These are phyloP conservation scores for Pavo muticus DNA, from an alignment of 2,113 vertebrate species.

Conservation along the genomic window DNA sequence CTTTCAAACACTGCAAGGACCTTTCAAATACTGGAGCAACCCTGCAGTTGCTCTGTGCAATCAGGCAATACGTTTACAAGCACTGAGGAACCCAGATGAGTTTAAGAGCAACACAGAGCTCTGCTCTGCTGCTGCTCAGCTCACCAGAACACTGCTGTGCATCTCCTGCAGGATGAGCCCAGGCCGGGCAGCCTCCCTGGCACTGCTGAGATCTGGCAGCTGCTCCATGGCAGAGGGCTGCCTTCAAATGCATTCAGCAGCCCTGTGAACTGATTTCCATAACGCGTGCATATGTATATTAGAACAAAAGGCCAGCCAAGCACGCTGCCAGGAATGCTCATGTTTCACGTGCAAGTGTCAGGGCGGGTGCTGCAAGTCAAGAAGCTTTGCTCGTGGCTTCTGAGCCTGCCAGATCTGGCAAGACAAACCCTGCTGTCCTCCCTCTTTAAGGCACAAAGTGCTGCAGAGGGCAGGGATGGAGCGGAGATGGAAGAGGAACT, in stretches of 20 bases:
- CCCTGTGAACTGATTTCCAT: neutral
- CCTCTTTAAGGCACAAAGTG: neutral
- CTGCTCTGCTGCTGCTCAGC: neutral
- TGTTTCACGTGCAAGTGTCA: neutral
- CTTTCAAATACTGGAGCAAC: neutral
- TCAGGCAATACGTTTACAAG: neutral
- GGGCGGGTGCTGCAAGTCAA: neutral
- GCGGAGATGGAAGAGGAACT: neutral
- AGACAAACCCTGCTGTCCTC: neutral
- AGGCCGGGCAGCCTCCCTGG: neutral
- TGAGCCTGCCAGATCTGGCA: neutral
- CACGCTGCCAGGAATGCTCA: neutral
- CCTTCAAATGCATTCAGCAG: neutral
- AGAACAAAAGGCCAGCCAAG: neutral
- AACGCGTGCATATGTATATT: neutral
- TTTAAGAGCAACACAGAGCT: neutral
- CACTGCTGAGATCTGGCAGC: neutral
- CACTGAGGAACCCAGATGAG: neutral
- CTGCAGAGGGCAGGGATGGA: fast-evolving
- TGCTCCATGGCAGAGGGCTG: neutral
- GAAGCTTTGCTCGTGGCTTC: neutral
- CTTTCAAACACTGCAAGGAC: no score
- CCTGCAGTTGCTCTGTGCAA: fast-evolving
- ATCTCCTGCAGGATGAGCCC: neutral
- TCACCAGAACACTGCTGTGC: neutral